A percentile compares a stretch with the other conserved stretches of the same genome.
These are phyloP conservation scores for Aphidoletes aphidimyza DNA, from an alignment of 2,888 invertebrate species.

Conservation along the genomic window DNA sequence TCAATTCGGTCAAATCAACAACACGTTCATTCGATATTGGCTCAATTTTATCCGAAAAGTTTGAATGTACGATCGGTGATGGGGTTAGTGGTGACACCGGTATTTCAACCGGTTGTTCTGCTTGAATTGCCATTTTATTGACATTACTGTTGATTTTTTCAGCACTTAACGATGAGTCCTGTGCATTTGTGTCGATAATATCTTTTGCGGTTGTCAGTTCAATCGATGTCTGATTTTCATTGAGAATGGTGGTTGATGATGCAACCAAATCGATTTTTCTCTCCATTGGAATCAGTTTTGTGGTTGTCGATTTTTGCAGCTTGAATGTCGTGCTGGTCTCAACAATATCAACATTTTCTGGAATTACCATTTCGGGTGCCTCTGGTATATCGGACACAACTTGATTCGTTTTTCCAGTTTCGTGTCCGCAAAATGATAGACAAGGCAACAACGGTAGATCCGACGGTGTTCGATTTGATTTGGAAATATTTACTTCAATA, in stretches of 20 bases:
- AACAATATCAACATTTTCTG: background rate
- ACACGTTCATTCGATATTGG: background rate
- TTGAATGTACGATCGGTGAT: background rate
- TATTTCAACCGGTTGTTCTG: slow-evolving; percentile 9
- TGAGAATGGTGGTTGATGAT: background rate
- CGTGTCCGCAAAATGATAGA: background rate
- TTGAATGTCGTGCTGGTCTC: slow-evolving; percentile 18
- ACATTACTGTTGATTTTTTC: background rate
- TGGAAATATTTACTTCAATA: background rate
- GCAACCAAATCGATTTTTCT: background rate
- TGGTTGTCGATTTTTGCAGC: background rate
- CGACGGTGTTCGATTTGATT: background rate
- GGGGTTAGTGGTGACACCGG: background rate
- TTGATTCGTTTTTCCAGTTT: background rate
- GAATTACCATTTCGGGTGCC: background rate
- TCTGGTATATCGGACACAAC: background rate
- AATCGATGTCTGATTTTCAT: background rate
- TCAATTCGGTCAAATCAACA: background rate
- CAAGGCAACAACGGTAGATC: background rate
- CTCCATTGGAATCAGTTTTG: background rate
- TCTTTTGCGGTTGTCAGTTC: background rate
- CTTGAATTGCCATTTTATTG: background rate
- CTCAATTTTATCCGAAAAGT: background rate
- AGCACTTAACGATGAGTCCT: background rate
- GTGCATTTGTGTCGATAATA: slow-evolving; percentile 11